Evolutionary conservation across 1,140 invertebrate genomes (phyloP), one percentile per base, ranked within the genome.

Genomic region (Solenopsis invicta): DNA sequence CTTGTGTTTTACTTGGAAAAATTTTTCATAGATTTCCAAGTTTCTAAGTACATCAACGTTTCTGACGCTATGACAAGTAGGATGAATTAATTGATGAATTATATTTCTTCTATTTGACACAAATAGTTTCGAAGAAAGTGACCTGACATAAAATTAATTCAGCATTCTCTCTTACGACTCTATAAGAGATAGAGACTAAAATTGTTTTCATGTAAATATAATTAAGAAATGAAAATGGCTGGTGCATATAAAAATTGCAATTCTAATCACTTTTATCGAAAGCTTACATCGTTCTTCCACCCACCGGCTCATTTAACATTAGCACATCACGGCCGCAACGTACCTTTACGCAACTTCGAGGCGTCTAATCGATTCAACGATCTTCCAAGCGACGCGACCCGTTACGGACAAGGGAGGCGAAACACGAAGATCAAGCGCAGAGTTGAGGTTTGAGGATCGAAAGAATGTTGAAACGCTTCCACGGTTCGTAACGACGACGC

Each of bases 381-480:
- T 84, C 69, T 84, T 41, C 16, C 34, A 21, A 61, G 37, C 41
- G 69, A 84, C 37, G 80, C 80, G 69, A 84, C 54, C 54, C 69
- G 80, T 74, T 74, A 82, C 52, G 54, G 64, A 41, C 62, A 48
- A 45, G 37, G 54, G 24, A 61, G 41, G 67, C 52, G 54, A 82
- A 74, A 74, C 80, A 59, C 67, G 67, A 48, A 21, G 80, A 74
- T 82, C 80, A 18, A 16, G 34, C 50, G 34, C 62, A 8, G n/a
- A 67, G 59, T 76, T 72, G 62, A 78, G 66, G 67, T 54, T 24
- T 37, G 41, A 52, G 52, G 82, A 92, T 81, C 84, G 85, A 88
- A 91, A 90, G 87, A 91, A 90, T 62, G 81, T 66, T 29, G 88
- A 86, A 90, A 90, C 84, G 85, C 80, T 91, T 89, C 89, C 90